Base-by-base conservation (phyloP, 1,140 invertebrate genomes). In the Ectropis grisescens region DNA sequence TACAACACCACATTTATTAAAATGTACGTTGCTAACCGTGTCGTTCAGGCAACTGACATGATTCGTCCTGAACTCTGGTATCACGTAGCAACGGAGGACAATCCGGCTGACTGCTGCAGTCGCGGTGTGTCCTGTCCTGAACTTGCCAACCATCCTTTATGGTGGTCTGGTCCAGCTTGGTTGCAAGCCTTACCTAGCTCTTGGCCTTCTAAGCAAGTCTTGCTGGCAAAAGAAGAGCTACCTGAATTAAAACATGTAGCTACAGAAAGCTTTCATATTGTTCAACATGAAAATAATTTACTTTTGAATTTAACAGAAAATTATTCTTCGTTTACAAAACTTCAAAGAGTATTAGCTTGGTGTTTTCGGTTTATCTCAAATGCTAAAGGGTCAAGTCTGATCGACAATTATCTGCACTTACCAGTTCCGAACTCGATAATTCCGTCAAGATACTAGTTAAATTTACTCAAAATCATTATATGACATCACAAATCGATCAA, bases 81-180 rank as follows among this genome's bases (percentile, higher is more conserved):
- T 2, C 37, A 39, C 15, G 37, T 39, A 6, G 13, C 29, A 5
- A 32, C 37, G 2, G 2, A 10, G 7, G 29, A 32, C 4, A 39
- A 39, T 13, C 37, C 29, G 12, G 37, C 37, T 19, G 37, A 39
- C 15, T 39, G 25, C 29, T 31, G 29, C n/a, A 39, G 37, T 26
- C 19, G 37, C 11, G 37, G 37, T 9, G 10, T 32, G 10, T 23
- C 19, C 2, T 12, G 19, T 31, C 7, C 4, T 13, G 29, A 25
- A 4, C 29, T 39, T 2, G 29, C 37, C 8, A n/a, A n/a, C 2
- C 25, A 28, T 19, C 4, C 4, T 1, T 23, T 24, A 1, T 39
- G 37, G 37, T 39, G 37, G 31, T 8, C 3, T 24, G 29, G 29
- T 5, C 31, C 31, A 11, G n/a, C 22, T 15, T 33, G 31, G 31